Conservation (phyloP, 2,888 invertebrate genomes). For the Orthosia gothica region DNA sequence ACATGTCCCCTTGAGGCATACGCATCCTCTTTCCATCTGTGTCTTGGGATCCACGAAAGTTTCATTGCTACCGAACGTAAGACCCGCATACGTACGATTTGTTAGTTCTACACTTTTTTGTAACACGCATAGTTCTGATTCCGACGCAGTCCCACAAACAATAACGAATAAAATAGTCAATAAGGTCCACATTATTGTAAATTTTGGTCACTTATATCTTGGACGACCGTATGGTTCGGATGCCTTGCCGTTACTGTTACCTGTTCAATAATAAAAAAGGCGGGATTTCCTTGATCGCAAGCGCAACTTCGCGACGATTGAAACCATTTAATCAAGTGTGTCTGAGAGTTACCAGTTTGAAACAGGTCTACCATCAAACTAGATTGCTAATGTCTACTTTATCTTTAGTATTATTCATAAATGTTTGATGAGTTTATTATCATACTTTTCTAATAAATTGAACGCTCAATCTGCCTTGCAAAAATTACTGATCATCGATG, state of each 20-base stretch:
- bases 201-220: slow-evolving; percentile 3
- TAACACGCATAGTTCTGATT: slow-evolving; percentile 46
- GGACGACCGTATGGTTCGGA: slow-evolving; percentile 34
- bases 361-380: slow-evolving; percentile 21
- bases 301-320: slow-evolving; percentile 12
- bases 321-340: not conserved
- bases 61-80: slow-evolving; percentile 73
- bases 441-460: not conserved
- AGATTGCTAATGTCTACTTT: not conserved
- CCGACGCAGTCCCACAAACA: slow-evolving; percentile 25
- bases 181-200: slow-evolving; percentile 37
- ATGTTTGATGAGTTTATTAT: not conserved
- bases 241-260: slow-evolving; percentile 25
- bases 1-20: slow-evolving; percentile 76
- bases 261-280: not conserved
- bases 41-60: slow-evolving; percentile 71
- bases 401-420: not conserved
- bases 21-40: slow-evolving; percentile 74
- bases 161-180: slow-evolving; percentile 36
- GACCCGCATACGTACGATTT: slow-evolving; percentile 63
- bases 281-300: slow-evolving; percentile 30
- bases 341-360: not conserved
- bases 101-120: slow-evolving; percentile 48
- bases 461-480: too few species aligned
- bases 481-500: not conserved